A percentile compares a stretch with the other conserved stretches of the same genome.
Evolutionary conservation across 2,113 vertebrate genomes (phyloP).

Genomic region (Dipodomys stephensi): DNA sequence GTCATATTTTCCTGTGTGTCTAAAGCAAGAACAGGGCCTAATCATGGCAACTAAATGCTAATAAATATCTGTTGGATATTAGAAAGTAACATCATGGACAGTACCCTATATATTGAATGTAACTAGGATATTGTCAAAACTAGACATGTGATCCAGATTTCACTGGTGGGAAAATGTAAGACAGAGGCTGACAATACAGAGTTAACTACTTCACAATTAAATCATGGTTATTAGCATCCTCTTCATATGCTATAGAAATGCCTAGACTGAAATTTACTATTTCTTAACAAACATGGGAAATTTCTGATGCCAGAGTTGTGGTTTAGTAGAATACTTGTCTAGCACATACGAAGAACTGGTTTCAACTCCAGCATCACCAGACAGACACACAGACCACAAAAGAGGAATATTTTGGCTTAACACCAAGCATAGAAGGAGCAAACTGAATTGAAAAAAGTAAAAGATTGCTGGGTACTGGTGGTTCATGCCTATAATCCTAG

Average conservation of each 20-base stretch:
- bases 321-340: background rate
- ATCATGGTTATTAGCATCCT: background rate
- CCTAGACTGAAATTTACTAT: background rate
- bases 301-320: background rate
- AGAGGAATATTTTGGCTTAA: background rate
- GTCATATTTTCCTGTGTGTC: background rate
- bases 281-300: background rate
- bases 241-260: background rate
- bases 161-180: background rate
- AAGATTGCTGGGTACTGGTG: too few species aligned
- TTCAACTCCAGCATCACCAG: background rate
- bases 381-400: background rate
- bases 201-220: background rate
- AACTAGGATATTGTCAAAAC: background rate
- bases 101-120: background rate
- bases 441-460: conserved; percentile 49
- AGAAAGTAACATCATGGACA: background rate
- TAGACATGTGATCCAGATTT: background rate
- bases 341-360: background rate
- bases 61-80: background rate
- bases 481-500: too few species aligned
- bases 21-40: background rate
- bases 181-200: background rate
- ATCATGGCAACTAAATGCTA: background rate
- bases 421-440: background rate